Percentiles rank a stretch among this genome's conserved stretches.
phyloP scores from a whole-genome alignment of 2,113 vertebrate species.

The Thamnophis sirtalis region DNA sequence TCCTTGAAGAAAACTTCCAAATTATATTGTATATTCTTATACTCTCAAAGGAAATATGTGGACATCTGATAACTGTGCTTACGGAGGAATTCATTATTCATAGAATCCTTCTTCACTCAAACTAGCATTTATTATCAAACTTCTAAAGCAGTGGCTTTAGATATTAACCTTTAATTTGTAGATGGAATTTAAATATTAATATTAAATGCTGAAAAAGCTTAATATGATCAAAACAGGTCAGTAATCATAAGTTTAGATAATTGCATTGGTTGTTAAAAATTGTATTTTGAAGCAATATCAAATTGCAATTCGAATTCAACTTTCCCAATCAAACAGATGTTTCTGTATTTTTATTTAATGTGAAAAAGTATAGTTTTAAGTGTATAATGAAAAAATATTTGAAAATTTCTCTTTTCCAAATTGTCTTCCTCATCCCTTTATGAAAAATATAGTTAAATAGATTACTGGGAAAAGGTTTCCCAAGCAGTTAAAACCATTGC shows the following conservation, averaged over 20 bases:
- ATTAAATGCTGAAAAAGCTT: background rate
- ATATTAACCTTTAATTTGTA: background rate
- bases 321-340: background rate
- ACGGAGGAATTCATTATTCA: background rate
- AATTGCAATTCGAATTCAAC: background rate
- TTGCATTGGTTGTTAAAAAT: background rate
- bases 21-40: background rate
- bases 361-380: background rate
- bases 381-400: constrained; percentile 6
- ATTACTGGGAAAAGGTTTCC: constrained; percentile 10
- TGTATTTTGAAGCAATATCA: constrained; percentile 10
- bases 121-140: background rate
- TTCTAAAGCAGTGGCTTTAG: background rate
- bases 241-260: background rate
- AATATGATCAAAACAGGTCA: background rate
- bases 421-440: constrained; percentile 15
- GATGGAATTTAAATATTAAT: background rate
- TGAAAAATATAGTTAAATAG: constrained; percentile 9
- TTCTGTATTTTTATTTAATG: background rate
- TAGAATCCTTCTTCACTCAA: background rate
- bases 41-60: background rate
- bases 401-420: background rate
- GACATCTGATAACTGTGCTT: background rate
- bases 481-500: constrained; percentile 4
- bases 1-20: background rate